These are phyloP conservation scores for Cotesia vestalis DNA, from an alignment of 1,140 invertebrate species.

Conservation along the genomic window DNA sequence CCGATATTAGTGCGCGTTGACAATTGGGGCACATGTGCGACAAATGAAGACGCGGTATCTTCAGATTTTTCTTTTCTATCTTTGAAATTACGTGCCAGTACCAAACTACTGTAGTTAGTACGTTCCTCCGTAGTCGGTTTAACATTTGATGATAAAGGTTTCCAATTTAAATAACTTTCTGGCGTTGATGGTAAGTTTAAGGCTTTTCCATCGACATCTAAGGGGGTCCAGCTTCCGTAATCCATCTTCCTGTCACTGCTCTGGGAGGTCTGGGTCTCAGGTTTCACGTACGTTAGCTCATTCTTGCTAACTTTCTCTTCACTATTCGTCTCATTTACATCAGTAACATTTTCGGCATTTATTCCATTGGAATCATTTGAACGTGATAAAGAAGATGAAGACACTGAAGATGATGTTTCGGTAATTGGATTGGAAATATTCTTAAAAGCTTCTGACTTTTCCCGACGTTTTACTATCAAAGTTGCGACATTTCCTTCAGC, in stretches of 20 bases:
- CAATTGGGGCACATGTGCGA: slow-evolving; percentile 50
- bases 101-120: slow-evolving; percentile 22
- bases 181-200: slow-evolving; percentile 33
- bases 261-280: slow-evolving; percentile 11
- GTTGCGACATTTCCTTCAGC: slow-evolving; percentile 78
- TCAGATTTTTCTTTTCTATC: slow-evolving; percentile 42
- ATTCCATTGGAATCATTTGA: not conserved
- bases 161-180: slow-evolving; percentile 52
- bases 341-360: slow-evolving; percentile 19
- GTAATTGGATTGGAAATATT: not conserved
- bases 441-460: slow-evolving; percentile 49
- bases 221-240: slow-evolving; percentile 53
- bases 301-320: slow-evolving; percentile 24
- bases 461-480: slow-evolving; percentile 79
- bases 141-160: slow-evolving; percentile 38
- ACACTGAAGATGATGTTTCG: not conserved
- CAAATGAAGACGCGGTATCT: slow-evolving; percentile 41
- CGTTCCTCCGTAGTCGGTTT: not conserved
- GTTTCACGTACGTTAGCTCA: slow-evolving; percentile 25
- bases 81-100: slow-evolving; percentile 43
- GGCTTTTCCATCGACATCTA: slow-evolving; percentile 42
- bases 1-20: slow-evolving; percentile 58
- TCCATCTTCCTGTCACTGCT: slow-evolving; percentile 42
- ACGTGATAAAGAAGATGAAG: not conserved
- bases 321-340: slow-evolving; percentile 27